Conservation (phyloP, 2,888 invertebrate species). For the Thymelicus sylvestris region DNA sequence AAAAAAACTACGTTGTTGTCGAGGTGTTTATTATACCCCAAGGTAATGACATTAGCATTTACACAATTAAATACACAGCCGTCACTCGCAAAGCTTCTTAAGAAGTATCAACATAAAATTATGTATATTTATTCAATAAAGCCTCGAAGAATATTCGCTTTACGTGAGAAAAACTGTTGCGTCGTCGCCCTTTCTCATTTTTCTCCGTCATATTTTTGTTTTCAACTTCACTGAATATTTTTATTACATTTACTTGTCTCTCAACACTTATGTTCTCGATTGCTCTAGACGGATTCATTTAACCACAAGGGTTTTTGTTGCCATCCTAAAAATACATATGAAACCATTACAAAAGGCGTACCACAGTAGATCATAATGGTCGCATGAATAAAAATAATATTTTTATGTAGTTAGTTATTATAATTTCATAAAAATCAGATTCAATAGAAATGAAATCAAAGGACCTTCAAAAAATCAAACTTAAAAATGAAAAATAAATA, state of each 20-base stretch:
- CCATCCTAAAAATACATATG: conserved; percentile 24
- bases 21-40: conserved; percentile 34
- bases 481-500: too few species aligned
- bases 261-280: conserved; percentile 33
- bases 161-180: conserved; percentile 67
- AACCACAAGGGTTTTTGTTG: conserved; percentile 4
- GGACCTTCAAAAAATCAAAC: too few species aligned
- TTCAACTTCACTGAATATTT: conserved; percentile 76
- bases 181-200: conserved; percentile 67
- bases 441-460: too few species aligned
- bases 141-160: conserved; percentile 71
- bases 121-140: conserved; percentile 80
- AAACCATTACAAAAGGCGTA: neutral
- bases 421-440: too few species aligned
- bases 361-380: neutral
- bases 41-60: conserved; percentile 46
- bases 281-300: conserved; percentile 28
- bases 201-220: conserved; percentile 76
- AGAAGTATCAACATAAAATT: conserved; percentile 66
- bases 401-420: too few species aligned
- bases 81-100: conserved; percentile 61
- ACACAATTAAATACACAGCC: conserved; percentile 42
- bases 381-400: neutral
- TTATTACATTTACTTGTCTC: conserved; percentile 59
- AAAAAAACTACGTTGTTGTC: conserved; percentile 1